phyloP scores from a whole-genome alignment of 92 coral and sea anemone species.

The Phymanthus crucifer region DNA sequence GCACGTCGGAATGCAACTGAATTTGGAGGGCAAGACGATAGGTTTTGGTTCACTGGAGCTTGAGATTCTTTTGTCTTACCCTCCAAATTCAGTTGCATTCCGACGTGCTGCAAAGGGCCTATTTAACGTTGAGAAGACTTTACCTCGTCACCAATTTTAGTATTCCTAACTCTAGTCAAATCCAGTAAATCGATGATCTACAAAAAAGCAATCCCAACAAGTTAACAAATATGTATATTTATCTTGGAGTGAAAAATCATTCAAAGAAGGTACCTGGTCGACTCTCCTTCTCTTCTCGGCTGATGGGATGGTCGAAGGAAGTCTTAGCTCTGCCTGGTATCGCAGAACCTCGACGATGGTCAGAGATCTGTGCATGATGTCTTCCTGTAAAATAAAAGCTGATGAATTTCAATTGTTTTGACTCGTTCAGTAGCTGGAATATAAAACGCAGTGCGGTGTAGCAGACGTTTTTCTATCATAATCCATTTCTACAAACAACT shows the following conservation, averaged over 20 bases:
- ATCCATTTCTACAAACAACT: too few species aligned
- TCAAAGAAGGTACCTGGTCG: slow-evolving; percentile 50
- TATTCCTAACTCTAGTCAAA: slow-evolving; percentile 46
- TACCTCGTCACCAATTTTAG: slow-evolving; percentile 74
- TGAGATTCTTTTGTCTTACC: too few species aligned
- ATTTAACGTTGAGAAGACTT: not conserved
- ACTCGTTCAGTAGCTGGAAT: too few species aligned
- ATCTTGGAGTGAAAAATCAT: not conserved
- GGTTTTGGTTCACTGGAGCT: too few species aligned
- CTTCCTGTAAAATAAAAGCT: slow-evolving; percentile 49
- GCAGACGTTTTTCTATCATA: too few species aligned
- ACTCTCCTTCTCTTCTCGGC: slow-evolving; percentile 50
- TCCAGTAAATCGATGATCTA: slow-evolving; percentile 53
- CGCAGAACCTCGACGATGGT: slow-evolving; percentile 71
- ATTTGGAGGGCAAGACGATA: too few species aligned
- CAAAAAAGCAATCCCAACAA: not conserved
- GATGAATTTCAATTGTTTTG: too few species aligned
- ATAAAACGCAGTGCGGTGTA: too few species aligned
- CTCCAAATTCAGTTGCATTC: too few species aligned
- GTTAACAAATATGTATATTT: not conserved
- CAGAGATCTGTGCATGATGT: slow-evolving; percentile 85
- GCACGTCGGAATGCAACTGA: too few species aligned
- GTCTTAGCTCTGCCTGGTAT: slow-evolving; percentile 82
- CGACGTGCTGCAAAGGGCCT: too few species aligned
- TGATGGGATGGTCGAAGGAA: slow-evolving; percentile 53